Base-by-base conservation (phyloP, 1,140 invertebrate species). In the Lordiphosa mommai region DNA sequence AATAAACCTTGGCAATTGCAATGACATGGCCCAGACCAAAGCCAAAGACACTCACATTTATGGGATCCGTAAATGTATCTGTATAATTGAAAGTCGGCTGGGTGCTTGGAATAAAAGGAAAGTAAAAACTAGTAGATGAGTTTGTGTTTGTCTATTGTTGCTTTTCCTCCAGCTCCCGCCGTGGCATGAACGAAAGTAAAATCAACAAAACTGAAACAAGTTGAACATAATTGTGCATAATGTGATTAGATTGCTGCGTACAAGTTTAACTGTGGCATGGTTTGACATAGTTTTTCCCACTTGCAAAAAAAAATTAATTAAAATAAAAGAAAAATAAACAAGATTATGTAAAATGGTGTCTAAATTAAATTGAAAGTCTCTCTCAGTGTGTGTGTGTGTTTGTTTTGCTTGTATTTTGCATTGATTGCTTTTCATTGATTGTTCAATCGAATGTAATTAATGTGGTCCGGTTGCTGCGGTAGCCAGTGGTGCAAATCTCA, bases 371-470 rank as follows among this genome's bases (percentile, higher is more conserved):
- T 23, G 20, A 23, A 23, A 23, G 20, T 23, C 20, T 23, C 20
- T 23, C 20, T 6, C 5, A 23, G 5, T 20, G 17, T 20, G 20
- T 23, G 20, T 23, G 20, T 23, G 5, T 23, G 2, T n/a, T n/a
- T 20, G 1, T 23, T 23, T 23, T 23, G 5, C 20, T 23, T 23
- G 20, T 23, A 23, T 5, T n/a, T n/a, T 5, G 41, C 63, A 57
- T 23, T 79, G 73, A 79, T 79, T 79, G 69, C 59, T 77, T 60
- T 58, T 69, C 73, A 79, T 79, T 79, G 73, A 79, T 79, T 79
- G 73, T 73, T 77, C 73, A 80, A 79, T 79, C 74, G 68, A 79
- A 38, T 55, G 51, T 79, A 79, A 79, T 79, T 79, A 79, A 79
- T 60, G 60, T 48, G 33, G 33, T 41, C 51, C 59, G 36, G 36